phyloP scores from a whole-genome alignment of 2,113 vertebrate genomes.

The Nycticryphes semicollaris region DNA sequence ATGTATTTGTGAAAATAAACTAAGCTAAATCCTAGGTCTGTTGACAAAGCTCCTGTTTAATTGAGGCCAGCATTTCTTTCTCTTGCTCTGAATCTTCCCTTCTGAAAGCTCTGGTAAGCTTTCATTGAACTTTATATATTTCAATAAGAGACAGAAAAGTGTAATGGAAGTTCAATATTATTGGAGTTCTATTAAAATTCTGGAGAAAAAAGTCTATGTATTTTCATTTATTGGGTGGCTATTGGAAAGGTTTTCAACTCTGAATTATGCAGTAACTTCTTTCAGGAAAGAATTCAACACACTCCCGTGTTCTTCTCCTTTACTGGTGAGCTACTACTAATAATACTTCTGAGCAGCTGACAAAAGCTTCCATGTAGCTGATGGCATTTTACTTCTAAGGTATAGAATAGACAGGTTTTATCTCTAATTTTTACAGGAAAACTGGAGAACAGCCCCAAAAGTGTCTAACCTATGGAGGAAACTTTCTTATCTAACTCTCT shows the following conservation, averaged over 20 bases:
- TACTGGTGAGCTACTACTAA: background rate
- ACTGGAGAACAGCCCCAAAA: background rate
- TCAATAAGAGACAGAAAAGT: background rate
- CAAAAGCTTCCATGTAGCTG: background rate
- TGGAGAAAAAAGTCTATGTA: background rate
- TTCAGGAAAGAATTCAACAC: background rate
- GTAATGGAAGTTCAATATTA: background rate
- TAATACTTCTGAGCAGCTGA: background rate
- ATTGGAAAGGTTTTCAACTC: background rate
- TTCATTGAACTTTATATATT: background rate
- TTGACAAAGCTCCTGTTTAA: background rate
- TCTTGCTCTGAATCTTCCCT: background rate
- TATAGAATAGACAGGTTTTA: background rate
- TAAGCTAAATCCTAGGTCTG: background rate
- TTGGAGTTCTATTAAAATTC: background rate
- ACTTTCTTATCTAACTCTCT: background rate
- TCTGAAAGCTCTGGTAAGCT: background rate
- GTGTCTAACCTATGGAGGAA: background rate
- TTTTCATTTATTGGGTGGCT: background rate
- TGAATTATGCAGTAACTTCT: background rate
- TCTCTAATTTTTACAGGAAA: background rate
- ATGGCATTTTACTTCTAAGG: background rate
- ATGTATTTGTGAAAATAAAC: background rate
- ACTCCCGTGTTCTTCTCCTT: no score
- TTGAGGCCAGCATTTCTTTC: background rate